phyloP scores from a whole-genome alignment of 2,888 invertebrate species.

The Tetropium fuscum region DNA sequence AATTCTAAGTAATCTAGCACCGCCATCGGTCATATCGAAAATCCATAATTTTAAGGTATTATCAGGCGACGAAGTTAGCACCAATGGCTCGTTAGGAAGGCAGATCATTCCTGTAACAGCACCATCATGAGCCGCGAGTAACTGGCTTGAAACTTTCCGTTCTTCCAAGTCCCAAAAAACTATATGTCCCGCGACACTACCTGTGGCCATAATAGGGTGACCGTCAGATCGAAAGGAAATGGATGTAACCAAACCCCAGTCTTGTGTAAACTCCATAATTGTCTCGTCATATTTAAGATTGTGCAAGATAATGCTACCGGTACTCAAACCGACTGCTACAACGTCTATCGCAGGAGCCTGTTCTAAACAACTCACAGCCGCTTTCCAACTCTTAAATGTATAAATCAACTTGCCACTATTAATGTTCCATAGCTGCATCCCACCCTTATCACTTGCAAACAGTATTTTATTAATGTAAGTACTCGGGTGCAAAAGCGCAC shows the following conservation, averaged over 20 bases:
- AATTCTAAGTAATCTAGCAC: constrained; percentile 81
- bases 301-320: constrained; percentile 86
- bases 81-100: constrained; percentile 88
- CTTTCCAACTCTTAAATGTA: constrained; percentile 85
- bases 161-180: constrained; percentile 96
- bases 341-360: constrained; percentile 95
- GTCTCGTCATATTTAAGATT: constrained; percentile 89
- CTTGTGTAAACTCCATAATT: constrained; percentile 88
- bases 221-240: constrained; percentile 91
- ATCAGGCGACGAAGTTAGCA: constrained; percentile 93
- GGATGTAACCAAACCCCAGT: constrained; percentile 89
- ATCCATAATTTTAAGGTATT: constrained; percentile 93
- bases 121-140: constrained; percentile 82
- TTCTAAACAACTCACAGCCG: constrained; percentile 79
- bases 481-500: constrained; percentile 89
- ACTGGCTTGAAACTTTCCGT: constrained; percentile 81
- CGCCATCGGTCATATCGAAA: constrained; percentile 93
- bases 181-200: constrained; percentile 79
- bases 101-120: constrained; percentile 85
- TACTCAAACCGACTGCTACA: constrained; percentile 85
- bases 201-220: constrained; percentile 86
- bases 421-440: constrained; percentile 91
- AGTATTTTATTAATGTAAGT: constrained; percentile 96
- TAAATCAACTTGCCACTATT: constrained; percentile 81
- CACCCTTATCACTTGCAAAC: constrained; percentile 87